Evolutionary conservation across 2,797 vertebrate species (phyloP), one percentile per base, ranked within the genome.

Genomic region (Borostomias antarcticus): DNA sequence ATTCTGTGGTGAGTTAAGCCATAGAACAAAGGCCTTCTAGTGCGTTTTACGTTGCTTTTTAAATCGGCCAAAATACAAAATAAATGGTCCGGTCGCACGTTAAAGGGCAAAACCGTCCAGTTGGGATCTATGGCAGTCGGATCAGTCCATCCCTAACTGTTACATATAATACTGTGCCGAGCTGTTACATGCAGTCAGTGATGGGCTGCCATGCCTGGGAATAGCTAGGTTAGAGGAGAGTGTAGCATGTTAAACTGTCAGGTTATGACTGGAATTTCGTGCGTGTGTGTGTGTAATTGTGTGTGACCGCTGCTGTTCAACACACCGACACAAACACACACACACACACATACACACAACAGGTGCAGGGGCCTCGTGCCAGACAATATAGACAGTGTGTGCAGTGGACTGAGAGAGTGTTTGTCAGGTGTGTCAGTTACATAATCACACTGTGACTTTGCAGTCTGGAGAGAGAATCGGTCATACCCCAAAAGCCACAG

Each of bases 381-480:
- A n/a, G 40, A 45, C 40, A 45, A 15, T 13, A 45, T 17, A 1
- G 40, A 17, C 40, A 5, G 40, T 45, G 40, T 45, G n/a, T n/a
- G 40, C 40, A 45, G 40, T 45, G 40, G 17, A n/a, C 15, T 45
- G 40, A 45, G 40, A n/a, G n/a, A n/a, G 40, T n/a, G 15, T 45
- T n/a, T n/a, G 40, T 45, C 40, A 45, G 15, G 40, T 45, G 40
- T 45, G 40, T 45, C 40, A 45, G 40, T 45, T n/a, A 45, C 40
- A n/a, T 45, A 13, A 4, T 17, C 15, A n/a, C 40, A 13, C 40
- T 45, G 17, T 45, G 40, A 45, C 40, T 5, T 4, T 45, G 13
- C 40, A n/a, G n/a, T n/a, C 40, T 2, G 17, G 40, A 17, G 40
- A 15, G 4, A 5, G 3, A 13, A 45, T 45, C 40, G 15, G 40